Evolutionary conservation across 2,888 invertebrate genomes (phyloP).

Genomic region (Hylaea fasciaria): DNA sequence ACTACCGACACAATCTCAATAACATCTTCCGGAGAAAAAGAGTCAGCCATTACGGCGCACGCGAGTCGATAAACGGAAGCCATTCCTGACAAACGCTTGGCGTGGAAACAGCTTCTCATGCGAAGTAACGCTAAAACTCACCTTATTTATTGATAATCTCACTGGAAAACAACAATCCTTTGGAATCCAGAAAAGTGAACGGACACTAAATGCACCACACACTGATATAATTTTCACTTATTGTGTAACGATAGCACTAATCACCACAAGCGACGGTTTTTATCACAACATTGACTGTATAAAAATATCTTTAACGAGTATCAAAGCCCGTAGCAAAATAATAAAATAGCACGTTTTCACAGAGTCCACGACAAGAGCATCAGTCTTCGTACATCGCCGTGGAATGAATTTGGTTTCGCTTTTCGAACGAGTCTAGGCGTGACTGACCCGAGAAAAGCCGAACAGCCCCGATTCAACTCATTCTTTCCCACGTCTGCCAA

Average conservation of each 20-base stretch:
- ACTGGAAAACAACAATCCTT: slow-evolving; percentile 74
- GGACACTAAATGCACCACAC: slow-evolving; percentile 80
- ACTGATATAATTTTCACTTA: slow-evolving; percentile 72
- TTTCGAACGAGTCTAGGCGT: slow-evolving; percentile 84
- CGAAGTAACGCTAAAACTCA: slow-evolving; percentile 54
- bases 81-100: slow-evolving; percentile 76
- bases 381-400: slow-evolving; percentile 82
- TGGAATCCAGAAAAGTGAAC: slow-evolving; percentile 72
- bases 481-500: slow-evolving; percentile 7
- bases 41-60: slow-evolving; percentile 84
- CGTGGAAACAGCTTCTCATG: slow-evolving; percentile 50
- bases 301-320: slow-evolving; percentile 70
- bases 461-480: slow-evolving; percentile 42
- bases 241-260: slow-evolving; percentile 70
- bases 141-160: slow-evolving; percentile 69
- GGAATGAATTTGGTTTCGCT: slow-evolving; percentile 82
- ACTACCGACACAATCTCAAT: slow-evolving; percentile 48
- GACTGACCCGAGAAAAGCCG: slow-evolving; percentile 79
- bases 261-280: slow-evolving; percentile 73
- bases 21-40: slow-evolving; percentile 64
- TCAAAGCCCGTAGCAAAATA: slow-evolving; percentile 73
- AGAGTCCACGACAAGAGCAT: slow-evolving; percentile 81
- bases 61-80: slow-evolving; percentile 83
- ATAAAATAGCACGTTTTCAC: slow-evolving; percentile 78
- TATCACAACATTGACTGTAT: slow-evolving; percentile 78